Evolutionary conservation across 1,140 invertebrate species (phyloP).

Genomic region (Drosophila asahinai): DNA sequence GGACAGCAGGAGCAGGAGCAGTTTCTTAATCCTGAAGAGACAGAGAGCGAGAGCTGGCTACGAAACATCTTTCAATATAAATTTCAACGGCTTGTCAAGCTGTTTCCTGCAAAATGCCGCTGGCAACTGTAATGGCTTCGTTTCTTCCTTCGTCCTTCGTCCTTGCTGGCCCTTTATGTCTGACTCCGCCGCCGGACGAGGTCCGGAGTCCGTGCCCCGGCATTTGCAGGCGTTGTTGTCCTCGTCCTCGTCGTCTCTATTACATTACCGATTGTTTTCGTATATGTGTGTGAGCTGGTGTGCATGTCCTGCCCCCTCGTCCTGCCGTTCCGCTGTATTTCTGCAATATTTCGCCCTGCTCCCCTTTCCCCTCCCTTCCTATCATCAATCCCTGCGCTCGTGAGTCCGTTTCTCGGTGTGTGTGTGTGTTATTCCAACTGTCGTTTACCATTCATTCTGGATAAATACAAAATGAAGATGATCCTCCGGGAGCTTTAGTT

Average conservation of each 20-base stretch:
- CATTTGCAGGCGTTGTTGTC: slow-evolving; percentile 38
- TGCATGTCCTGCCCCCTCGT: slow-evolving; percentile 17
- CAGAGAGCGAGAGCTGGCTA: slow-evolving; percentile 3
- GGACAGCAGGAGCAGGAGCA: slow-evolving; percentile 10
- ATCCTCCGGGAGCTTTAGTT: slow-evolving; percentile 83
- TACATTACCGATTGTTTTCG: slow-evolving; percentile 82
- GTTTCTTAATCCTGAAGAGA: slow-evolving; percentile 66
- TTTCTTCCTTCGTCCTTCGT: slow-evolving; percentile 5
- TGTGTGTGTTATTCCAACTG: slow-evolving; percentile 70
- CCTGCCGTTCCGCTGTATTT: slow-evolving; percentile 53
- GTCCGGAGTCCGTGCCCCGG: slow-evolving; percentile 8
- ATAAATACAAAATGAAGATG: slow-evolving; percentile 84
- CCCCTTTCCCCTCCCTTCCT: slow-evolving; percentile 8
- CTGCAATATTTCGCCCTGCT: slow-evolving; percentile 72
- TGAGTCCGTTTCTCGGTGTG: neutral
- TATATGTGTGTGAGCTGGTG: slow-evolving; percentile 46
- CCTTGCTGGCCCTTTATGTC: neutral
- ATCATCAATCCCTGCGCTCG: slow-evolving; percentile 52
- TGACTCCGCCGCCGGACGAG: slow-evolving; percentile 3
- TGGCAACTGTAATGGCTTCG: slow-evolving; percentile 60
- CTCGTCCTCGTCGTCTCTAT: slow-evolving; percentile 71
- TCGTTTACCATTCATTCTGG: slow-evolving; percentile 82
- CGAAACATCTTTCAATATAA: slow-evolving; percentile 83
- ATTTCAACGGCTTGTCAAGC: slow-evolving; percentile 83
- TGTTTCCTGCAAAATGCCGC: slow-evolving; percentile 64